Evolutionary conservation across 2,113 vertebrate species (phyloP), one percentile per base, ranked within the genome.

Genomic region (Ammodytes dubius): DNA sequence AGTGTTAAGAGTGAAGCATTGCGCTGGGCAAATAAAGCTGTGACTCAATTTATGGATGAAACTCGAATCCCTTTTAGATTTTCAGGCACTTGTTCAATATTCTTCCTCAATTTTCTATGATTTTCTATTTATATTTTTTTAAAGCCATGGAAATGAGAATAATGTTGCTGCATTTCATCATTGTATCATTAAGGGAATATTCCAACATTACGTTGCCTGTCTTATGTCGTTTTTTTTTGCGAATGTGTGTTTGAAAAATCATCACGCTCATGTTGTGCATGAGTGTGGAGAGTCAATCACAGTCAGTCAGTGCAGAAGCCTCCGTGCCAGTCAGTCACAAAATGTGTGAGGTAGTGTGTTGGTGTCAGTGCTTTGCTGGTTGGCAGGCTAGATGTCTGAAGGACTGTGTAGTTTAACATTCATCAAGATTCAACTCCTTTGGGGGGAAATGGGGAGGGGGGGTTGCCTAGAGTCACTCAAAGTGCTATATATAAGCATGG

Each of bases 271-370:
- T 57, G 60, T 83, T 58, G 89, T 5, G 52, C 66, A 60, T 6
- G 45, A 77, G 82, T 27, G 75, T 64, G 74, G 72, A 7, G 3
- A 77, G 79, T 81, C 74, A 63, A 82, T 87, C 70, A 78, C 75
- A 77, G 87, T 85, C 72, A 63, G 83, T 91, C 86, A 90, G 85
- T 78, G 85, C 78, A 59, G 85, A 86, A 90, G 86, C 79, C 71
- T 89, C 87, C 57, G 73, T 88, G 90, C 87, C 90, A 88, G 92
- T 91, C 89, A 88, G 89, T 92, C 86, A 82, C 87, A 90, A 79
- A 82, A 73, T 87, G 75, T 92, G 91, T 94, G 95, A 95, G 95
- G 95, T 95, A 95, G 95, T 92, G 93, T 94, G 94, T 95, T 94
- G 93, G 91, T 92, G 90, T 95, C 95, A 95, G 95, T 95, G 94